phyloP scores from a whole-genome alignment of 2,888 invertebrate species.

The Idaea biselata region DNA sequence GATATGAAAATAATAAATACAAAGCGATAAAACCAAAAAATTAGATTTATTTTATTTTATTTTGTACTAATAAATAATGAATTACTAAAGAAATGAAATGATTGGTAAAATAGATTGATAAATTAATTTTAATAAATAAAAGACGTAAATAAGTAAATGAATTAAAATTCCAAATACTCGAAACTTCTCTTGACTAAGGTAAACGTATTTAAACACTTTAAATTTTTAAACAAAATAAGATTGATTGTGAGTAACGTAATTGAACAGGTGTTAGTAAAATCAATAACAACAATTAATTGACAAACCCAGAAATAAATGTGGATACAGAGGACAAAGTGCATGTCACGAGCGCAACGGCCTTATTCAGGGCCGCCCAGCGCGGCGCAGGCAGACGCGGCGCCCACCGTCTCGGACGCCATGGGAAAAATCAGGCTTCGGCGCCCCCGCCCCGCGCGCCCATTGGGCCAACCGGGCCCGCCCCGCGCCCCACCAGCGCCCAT shows the following conservation, averaged over 20 bases:
- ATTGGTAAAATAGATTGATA: too few relatives aligned
- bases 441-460: conserved; percentile 75
- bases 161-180: too few relatives aligned
- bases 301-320: conserved; percentile 52
- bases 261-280: conserved; percentile 25
- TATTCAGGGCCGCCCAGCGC: conserved; percentile 71
- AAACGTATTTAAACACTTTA: not conserved
- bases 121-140: too few relatives aligned
- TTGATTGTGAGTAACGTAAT: conserved; percentile 16
- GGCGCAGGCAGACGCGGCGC: conserved; percentile 65
- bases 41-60: too few relatives aligned
- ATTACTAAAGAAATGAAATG: too few relatives aligned
- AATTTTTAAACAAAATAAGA: conserved; percentile 11
- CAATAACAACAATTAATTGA: conserved; percentile 38
- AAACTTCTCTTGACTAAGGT: too few relatives aligned
- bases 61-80: too few relatives aligned
- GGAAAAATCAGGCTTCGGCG: conserved; percentile 78
- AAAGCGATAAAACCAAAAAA: too few relatives aligned
- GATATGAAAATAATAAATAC: too few relatives aligned
- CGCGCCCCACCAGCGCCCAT: conserved; percentile 74
- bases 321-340: conserved; percentile 68
- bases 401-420: conserved; percentile 58
- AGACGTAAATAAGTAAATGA: too few relatives aligned
- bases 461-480: conserved; percentile 71
- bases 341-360: conserved; percentile 78